Base-by-base conservation (phyloP, 2,888 invertebrate genomes). In the Melanargia galathea region DNA sequence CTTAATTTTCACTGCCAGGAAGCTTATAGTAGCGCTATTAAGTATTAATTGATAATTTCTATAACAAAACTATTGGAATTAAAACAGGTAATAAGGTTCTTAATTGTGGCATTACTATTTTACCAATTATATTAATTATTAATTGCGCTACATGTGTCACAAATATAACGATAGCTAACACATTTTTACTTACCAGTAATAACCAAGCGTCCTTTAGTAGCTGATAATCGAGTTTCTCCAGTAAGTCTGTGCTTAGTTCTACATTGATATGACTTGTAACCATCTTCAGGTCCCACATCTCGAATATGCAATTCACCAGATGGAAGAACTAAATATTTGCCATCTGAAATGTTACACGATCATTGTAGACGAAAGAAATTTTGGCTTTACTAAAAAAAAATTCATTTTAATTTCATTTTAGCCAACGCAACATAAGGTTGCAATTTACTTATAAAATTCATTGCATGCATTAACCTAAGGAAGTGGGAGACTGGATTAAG, bases 241-340 rank as follows among this genome's bases (percentile, higher is more conserved):
- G 97, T 98, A 61, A 98, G 93, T 78, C 97, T 94, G 83, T 98
- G 98, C 85, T 97, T 97, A 65, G 98, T 98, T 75, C 97, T 94
- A 85, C 98, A 98, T 88, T 97, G 97, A 84, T 97, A 98, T 66
- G 97, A 96, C 89, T 97, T 97, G 89, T 96, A 97, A 69, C 97
- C 97, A 87, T 98, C 98, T 85, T 97, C 97, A 69, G 97, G 97
- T 85, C 97, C 96, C 67, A 98, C 98, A 92, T 98, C 97, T 80
- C 97, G 95, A 78, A 98, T 97, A 87, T 98, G 98, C 70, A 99
- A 93, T 89, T 98, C 98, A 71, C 98, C 98, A 78, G 97, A 97
- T 72, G 97, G 97, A 67, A 98, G 92, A 49, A 98, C 98, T 86
- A 98, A 94, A 83, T 98, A 97, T 93, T 98, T 97, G 75, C 97